Base-by-base conservation (phyloP, 2,797 vertebrate species). In the Tragelaphus eurycerus region DNA sequence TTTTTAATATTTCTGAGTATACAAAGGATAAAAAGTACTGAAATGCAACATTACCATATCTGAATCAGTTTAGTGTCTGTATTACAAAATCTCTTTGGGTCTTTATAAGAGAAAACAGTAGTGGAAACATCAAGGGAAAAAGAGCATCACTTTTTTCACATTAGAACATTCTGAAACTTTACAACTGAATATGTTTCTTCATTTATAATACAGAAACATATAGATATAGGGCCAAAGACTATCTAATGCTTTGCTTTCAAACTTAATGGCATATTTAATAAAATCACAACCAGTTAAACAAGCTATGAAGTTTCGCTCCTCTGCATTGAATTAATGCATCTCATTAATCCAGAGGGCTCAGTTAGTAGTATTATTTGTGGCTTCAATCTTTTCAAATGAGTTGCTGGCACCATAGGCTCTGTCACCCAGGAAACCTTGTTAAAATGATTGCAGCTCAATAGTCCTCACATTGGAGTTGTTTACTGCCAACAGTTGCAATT, bases 21-120 rank as follows among this genome's bases (percentile, higher is more conserved):
- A 95, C 78, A 96, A 29, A 96, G 98, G 97, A 98, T 98, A 97
- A 98, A 98, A 98, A 95, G 82, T 93, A 93, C 97, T 97, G 90
- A 97, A 98, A 97, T 96, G 34, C 9, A 91, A 59, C 86, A 99
- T 98, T 98, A 98, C 89, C 98, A 98, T 98, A 98, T 98, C 98
- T 98, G 97, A 98, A 98, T 95, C 64, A 10, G 95, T 96, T 98
- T 96, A 89, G 43, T 97, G 93, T 98, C 96, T 97, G 50, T 97
- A 90, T 95, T 98, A 97, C 76, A 98, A 97, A 98, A 96, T 96
- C 90, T 97, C 97, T 98, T 98, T 94, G 90, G 81, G 83, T 96
- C 98, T 98, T 98, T 95, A 60, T 84, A 98, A 97, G 95, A 87
- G 92, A 38, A 97, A 96, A 97, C 29, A 78, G 38, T 79, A 87